Evolutionary conservation across 2,888 invertebrate genomes (phyloP), one percentile per base, ranked within the genome.

Genomic region (Drosophila kuntzei): DNA sequence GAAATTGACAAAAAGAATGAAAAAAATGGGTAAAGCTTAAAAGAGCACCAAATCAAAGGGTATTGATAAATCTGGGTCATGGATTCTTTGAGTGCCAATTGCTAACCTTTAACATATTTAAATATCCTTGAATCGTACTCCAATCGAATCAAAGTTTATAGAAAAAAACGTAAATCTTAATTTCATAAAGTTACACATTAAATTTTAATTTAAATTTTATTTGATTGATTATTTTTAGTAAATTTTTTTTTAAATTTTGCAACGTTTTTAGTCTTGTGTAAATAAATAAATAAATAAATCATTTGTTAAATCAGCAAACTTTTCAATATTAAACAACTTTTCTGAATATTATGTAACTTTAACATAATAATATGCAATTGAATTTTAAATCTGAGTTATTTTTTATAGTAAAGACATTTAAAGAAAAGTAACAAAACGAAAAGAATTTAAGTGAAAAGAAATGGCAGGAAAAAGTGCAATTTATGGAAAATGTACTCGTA

Each of bases 371-470:
- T 14, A 32, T 29, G 9, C 29, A 20, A 32, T 41, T 41, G 53
- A 54, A 41, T 54, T 54, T 54, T 7, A 14, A 54, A 54, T 54
- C 29, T 8, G 18, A 29, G 29, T 29, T 41, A 7, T 16, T 27
- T n/a, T 12, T 7, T 8, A 18, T 37, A 36, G 36, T 27, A 46
- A 27, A 46, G 46, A 46, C 6, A 4, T 27, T 27, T 47, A n/a
- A 32, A 18, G n/a, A 8, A 20, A 32, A 47, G 29, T n/a, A 51
- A 5, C 18, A 51, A 5, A 27, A 51, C 7, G 27, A 20, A 7
- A 34, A 20, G 2, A 18, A 18, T 12, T n/a, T 6, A 46, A 20
- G 47, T n/a, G 20, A 22, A 49, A n/a, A 11, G 22, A 7, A 20
- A 18, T 6, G 16, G 20, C 47, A 32, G 22, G 12, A 34, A 22